Conservation (phyloP, 2,888 invertebrate genomes). For the Hofmannophila pseudospretella region DNA sequence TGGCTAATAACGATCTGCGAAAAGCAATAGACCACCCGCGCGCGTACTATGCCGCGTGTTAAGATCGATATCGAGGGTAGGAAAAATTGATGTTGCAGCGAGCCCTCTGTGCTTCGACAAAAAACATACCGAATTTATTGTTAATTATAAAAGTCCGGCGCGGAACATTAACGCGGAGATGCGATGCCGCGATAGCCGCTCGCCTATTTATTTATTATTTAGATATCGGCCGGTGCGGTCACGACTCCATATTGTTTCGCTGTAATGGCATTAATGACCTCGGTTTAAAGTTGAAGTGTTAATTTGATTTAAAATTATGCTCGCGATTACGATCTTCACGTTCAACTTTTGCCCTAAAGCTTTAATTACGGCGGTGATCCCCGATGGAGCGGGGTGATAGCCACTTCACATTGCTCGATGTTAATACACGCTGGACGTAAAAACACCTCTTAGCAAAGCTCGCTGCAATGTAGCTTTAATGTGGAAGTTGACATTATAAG, state of each 20-base stretch:
- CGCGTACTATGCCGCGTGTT: constrained; percentile 28
- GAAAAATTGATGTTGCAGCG: constrained; percentile 60
- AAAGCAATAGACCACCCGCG: constrained; percentile 14
- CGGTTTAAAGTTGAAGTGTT: constrained; percentile 77
- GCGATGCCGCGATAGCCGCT: constrained; percentile 60
- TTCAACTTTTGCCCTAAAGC: constrained; percentile 68
- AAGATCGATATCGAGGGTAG: constrained; percentile 65
- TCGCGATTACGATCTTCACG: constrained; percentile 68
- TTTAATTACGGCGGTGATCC: constrained; percentile 65
- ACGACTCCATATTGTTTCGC: constrained; percentile 75
- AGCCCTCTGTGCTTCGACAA: constrained; percentile 51
- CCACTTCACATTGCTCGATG: constrained; percentile 25
- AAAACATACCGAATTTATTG: constrained; percentile 75
- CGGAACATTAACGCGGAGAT: constrained; percentile 71
- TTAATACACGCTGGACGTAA: constrained; percentile 40
- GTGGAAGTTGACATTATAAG: constrained; percentile 34
- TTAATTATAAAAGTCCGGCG: constrained; percentile 75
- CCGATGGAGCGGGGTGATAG: constrained; percentile 55
- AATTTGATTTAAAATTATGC: constrained; percentile 78
- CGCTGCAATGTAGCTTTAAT: constrained; percentile 47
- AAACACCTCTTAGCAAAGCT: constrained; percentile 34
- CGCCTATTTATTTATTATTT: constrained; percentile 77
- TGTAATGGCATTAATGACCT: constrained; percentile 75
- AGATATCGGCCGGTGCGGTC: constrained; percentile 71
- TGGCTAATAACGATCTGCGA: constrained; percentile 17